A percentile compares a stretch with the other conserved stretches of the same genome.
Evolutionary conservation across 2,797 vertebrate genomes (phyloP).

Genomic region (Chloroceryle inda): DNA sequence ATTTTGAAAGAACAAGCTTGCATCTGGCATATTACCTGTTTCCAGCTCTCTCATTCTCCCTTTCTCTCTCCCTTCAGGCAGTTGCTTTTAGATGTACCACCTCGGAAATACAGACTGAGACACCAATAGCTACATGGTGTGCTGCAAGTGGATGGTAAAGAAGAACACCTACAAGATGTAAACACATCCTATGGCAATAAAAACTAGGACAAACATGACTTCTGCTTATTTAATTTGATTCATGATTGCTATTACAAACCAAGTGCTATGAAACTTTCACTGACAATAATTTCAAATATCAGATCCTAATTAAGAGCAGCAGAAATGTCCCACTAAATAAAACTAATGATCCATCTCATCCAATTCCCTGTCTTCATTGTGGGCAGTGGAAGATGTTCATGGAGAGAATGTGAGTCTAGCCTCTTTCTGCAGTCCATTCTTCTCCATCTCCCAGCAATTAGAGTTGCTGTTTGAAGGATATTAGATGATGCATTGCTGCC

Average conservation of each 20-base stretch:
- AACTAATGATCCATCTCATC: background rate
- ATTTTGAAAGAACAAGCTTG: background rate
- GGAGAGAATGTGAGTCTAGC: background rate
- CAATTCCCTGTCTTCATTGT: background rate
- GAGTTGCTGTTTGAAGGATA: background rate
- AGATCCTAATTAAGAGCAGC: background rate
- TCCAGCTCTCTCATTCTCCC: background rate
- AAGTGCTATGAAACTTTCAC: background rate
- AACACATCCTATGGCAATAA: background rate
- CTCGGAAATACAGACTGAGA: background rate
- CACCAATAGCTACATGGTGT: background rate
- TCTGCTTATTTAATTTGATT: background rate
- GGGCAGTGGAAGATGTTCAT: background rate
- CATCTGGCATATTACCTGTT: background rate
- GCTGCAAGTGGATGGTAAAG: background rate
- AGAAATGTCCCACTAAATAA: background rate
- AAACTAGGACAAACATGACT: background rate
- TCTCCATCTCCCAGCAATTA: background rate
- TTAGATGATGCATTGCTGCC: background rate
- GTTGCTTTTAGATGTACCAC: background rate
- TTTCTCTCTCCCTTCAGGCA: background rate
- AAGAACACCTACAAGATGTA: background rate
- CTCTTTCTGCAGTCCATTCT: background rate
- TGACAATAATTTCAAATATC: background rate
- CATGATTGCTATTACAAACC: background rate